Conservation (phyloP, 2,888 invertebrate species). For the Hirtodrosophila confusa region DNA sequence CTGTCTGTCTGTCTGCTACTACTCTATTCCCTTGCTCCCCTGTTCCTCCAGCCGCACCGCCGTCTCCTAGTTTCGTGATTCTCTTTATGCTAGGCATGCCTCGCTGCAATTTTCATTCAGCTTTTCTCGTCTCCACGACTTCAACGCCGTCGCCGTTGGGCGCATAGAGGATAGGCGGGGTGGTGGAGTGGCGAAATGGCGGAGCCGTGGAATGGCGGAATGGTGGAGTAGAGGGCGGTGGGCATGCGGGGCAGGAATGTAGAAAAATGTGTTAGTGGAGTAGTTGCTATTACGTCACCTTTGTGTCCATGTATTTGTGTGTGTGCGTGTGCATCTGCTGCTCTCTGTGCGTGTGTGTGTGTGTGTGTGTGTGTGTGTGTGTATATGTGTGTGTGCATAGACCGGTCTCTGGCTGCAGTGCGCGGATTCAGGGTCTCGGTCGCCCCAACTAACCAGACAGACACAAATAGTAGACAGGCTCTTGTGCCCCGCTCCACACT, state of each 20-base stretch:
- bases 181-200: not conserved
- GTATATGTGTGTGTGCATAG: slow-evolving; percentile 10
- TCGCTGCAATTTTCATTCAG: slow-evolving; percentile 60
- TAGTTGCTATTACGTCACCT: slow-evolving; percentile 84
- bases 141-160: slow-evolving; percentile 11
- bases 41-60: not conserved
- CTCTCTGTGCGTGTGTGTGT: not conserved
- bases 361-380: slow-evolving; percentile 6
- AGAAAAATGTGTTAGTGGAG: slow-evolving; percentile 85
- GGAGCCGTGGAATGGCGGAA: not conserved
- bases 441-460: slow-evolving; percentile 54
- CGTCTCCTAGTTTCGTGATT: slow-evolving; percentile 31
- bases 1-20: slow-evolving; percentile 10
- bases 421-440: slow-evolving; percentile 63
- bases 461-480: slow-evolving; percentile 14
- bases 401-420: slow-evolving; percentile 41
- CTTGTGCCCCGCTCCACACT: not conserved
- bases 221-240: not conserved
- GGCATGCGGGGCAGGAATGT: slow-evolving; percentile 64
- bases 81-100: slow-evolving; percentile 40
- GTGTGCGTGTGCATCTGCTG: not conserved
- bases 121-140: slow-evolving; percentile 40
- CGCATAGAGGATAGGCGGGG: slow-evolving; percentile 23
- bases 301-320: slow-evolving; percentile 36
- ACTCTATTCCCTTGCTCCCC: not conserved